Base-by-base conservation (phyloP, 2,113 vertebrate genomes). In the Sceloporus tristichus region DNA sequence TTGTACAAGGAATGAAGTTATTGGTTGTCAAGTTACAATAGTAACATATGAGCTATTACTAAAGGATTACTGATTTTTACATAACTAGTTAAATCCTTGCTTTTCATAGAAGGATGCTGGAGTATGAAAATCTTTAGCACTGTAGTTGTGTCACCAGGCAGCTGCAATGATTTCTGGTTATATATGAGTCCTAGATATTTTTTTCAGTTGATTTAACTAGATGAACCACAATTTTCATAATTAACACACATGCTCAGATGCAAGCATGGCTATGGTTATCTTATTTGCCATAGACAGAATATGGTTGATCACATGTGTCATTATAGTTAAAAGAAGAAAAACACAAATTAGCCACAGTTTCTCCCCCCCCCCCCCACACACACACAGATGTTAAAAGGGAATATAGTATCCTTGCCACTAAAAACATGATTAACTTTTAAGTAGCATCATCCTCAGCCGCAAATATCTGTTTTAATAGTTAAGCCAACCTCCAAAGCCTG, bases 401-500 rank as follows among this genome's bases (percentile, higher is more conserved):
- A 48, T 83, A 42, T 53, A 68, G 4, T 40, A 70, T 3, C 48
- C 14, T 21, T 59, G 74, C n/a, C 54, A 59, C 14, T 59, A 21
- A 85, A 74, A 74, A 14, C 6, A 59, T 75, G 53, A 16, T 38
- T 85, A 13, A 59, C 34, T 59, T 71, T 34, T 75, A 85, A 75
- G 54, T 40, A 40, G 53, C 11, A 74, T 21, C 3, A 18, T 38
- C 75, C 54, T 75, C 19, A 40, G 71, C 1, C 71, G 21, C 18
- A 71, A 71, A 83, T 42, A n/a, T 79, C 25, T 84, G 48, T 68
- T 53, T 9, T 84, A 70, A 84, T 48, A 48, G 54, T 68, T 82
- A 25, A 82, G 9, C 40, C 3, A 48, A 54, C 18, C 38, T 53
- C 54, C 9, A 79, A 54, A n/a, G 4, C 1, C 54, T 29, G 29